phyloP scores from a whole-genome alignment of 2,797 vertebrate species.

The Phaenicophaeus curvirostris region DNA sequence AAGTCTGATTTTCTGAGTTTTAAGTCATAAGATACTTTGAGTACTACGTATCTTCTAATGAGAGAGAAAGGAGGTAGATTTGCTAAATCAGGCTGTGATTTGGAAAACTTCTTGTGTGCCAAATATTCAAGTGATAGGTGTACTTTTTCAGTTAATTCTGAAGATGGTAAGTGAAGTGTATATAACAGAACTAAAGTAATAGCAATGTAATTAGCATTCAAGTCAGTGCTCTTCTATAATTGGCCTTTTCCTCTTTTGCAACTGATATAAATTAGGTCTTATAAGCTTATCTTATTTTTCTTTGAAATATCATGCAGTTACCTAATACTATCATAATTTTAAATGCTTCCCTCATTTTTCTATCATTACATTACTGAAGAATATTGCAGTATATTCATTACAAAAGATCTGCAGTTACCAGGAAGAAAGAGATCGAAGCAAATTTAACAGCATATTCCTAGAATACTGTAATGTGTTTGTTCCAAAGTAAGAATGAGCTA shows the following conservation, averaged over 20 bases:
- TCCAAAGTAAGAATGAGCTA: neutral
- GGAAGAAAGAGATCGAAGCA: neutral
- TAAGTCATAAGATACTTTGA: neutral
- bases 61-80: neutral
- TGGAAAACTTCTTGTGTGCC: neutral
- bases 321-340: neutral
- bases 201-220: neutral
- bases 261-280: neutral
- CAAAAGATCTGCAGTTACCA: neutral
- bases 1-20: neutral
- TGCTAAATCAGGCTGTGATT: neutral
- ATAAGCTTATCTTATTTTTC: neutral
- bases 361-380: neutral
- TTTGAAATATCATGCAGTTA: neutral
- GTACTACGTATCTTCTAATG: neutral
- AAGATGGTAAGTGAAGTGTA: neutral
- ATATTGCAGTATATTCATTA: neutral
- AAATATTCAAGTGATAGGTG: neutral
- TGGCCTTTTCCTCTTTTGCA: neutral
- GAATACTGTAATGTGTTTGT: neutral
- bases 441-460: neutral
- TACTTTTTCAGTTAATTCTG: neutral
- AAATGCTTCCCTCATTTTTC: neutral
- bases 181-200: neutral
- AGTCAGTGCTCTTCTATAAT: neutral